phyloP scores from a whole-genome alignment of 2,888 invertebrate genomes.

The Bombylius major region DNA sequence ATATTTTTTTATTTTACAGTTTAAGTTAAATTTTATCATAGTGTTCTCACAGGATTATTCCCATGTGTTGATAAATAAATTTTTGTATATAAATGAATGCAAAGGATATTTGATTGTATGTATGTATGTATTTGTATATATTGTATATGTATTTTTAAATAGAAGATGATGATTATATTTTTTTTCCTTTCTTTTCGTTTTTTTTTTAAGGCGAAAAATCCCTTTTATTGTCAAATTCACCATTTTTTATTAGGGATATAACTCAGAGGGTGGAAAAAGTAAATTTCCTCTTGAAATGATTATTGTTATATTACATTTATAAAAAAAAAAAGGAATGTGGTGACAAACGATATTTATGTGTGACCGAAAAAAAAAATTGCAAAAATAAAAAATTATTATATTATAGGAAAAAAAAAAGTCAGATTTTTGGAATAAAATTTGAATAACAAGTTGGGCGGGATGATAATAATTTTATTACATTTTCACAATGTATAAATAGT shows the following conservation, averaged over 20 bases:
- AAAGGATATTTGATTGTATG: too few species aligned
- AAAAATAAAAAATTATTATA: not conserved
- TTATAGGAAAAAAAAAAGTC: not conserved
- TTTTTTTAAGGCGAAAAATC: slow-evolving; percentile 1
- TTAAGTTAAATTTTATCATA: slow-evolving; percentile 1
- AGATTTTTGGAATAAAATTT: slow-evolving; percentile 2
- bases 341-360: slow-evolving; percentile 9
- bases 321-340: not conserved
- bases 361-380: slow-evolving; percentile 1
- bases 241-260: slow-evolving; percentile 16
- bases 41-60: not conserved
- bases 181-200: not conserved
- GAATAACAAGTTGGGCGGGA: not conserved
- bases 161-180: too few species aligned
- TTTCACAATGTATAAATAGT: too few species aligned
- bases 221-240: slow-evolving; percentile 17
- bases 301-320: not conserved
- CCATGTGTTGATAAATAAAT: not conserved
- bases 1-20: too few species aligned
- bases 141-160: not conserved
- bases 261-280: slow-evolving; percentile 4
- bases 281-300: slow-evolving; percentile 10
- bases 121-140: too few species aligned
- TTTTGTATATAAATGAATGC: too few species aligned
- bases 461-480: too few species aligned